These are phyloP conservation scores for Iguana delicatissima DNA, from an alignment of 2,797 vertebrate species.

Conservation along the genomic window DNA sequence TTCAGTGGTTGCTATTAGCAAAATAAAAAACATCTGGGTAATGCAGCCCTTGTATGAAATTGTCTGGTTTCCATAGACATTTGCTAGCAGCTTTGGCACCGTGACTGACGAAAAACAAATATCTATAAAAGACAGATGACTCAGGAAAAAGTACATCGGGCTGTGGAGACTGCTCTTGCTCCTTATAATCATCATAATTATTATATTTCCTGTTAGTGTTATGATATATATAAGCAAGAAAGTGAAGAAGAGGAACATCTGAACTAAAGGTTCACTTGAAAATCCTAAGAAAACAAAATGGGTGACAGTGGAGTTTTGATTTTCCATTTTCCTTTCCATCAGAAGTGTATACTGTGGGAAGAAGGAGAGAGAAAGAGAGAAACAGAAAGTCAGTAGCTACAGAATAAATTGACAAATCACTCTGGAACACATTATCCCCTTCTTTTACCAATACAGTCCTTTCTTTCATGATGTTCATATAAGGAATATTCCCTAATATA, in stretches of 20 bases:
- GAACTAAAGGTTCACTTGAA: slow-evolving; percentile 21
- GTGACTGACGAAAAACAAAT: slow-evolving; percentile 55
- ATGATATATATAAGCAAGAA: slow-evolving; percentile 39
- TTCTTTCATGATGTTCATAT: not conserved
- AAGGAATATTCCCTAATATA: not conserved
- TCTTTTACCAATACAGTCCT: not conserved
- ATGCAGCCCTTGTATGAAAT: not conserved
- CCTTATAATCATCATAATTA: slow-evolving; percentile 41
- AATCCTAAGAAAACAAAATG: slow-evolving; percentile 63
- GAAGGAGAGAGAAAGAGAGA: not conserved
- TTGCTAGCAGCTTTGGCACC: slow-evolving; percentile 52
- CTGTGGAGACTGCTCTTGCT: slow-evolving; percentile 38
- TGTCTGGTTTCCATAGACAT: slow-evolving; percentile 28
- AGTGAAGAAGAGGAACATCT: slow-evolving; percentile 49
- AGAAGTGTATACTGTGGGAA: not conserved
- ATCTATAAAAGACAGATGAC: slow-evolving; percentile 62
- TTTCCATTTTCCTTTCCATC: slow-evolving; percentile 41
- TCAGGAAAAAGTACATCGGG: slow-evolving; percentile 70
- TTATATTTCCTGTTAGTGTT: slow-evolving; percentile 52
- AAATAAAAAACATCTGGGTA: slow-evolving; percentile 57
- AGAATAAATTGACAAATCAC: not conserved
- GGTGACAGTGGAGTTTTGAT: slow-evolving; percentile 57
- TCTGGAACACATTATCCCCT: not conserved
- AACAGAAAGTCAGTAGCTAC: not conserved
- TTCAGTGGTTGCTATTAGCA: not conserved